Evolutionary conservation across 2,888 invertebrate species (phyloP).

Genomic region (Pyrrhia umbra): DNA sequence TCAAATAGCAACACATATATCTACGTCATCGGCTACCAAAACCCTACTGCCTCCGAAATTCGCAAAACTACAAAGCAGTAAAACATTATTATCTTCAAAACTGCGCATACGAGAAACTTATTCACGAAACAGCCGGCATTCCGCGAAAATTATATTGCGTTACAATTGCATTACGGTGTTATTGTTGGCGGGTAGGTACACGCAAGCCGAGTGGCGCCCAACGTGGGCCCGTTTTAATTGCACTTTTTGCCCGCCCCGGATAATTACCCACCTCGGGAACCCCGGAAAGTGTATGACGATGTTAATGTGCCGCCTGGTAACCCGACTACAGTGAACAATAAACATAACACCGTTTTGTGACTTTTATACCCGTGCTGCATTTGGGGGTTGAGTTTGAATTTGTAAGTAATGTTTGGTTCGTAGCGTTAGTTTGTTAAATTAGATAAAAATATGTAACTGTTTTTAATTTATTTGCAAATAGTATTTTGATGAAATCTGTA

Average conservation of each 20-base stretch:
- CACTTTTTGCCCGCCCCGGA: conserved; percentile 61
- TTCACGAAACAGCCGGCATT: conserved; percentile 45
- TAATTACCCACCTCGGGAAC: conserved; percentile 55
- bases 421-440: conserved; percentile 5
- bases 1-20: not conserved
- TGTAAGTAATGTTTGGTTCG: conserved; percentile 11
- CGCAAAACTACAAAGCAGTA: conserved; percentile 32
- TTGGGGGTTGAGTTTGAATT: conserved; percentile 37
- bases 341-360: conserved; percentile 54
- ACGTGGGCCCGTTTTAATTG: conserved; percentile 66
- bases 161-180: conserved; percentile 61
- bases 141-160: conserved; percentile 57
- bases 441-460: no score
- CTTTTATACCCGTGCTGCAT: conserved; percentile 41
- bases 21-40: not conserved
- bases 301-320: conserved; percentile 54
- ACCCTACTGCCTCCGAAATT: conserved; percentile 1
- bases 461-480: not conserved
- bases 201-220: conserved; percentile 57
- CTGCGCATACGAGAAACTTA: conserved; percentile 47
- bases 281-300: conserved; percentile 56
- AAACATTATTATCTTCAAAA: conserved; percentile 54
- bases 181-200: conserved; percentile 14
- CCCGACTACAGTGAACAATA: conserved; percentile 51
- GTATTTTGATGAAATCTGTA: not conserved